Evolutionary conservation across 2,113 vertebrate species (phyloP), one percentile per base, ranked within the genome.

Genomic region (Upupa epops): DNA sequence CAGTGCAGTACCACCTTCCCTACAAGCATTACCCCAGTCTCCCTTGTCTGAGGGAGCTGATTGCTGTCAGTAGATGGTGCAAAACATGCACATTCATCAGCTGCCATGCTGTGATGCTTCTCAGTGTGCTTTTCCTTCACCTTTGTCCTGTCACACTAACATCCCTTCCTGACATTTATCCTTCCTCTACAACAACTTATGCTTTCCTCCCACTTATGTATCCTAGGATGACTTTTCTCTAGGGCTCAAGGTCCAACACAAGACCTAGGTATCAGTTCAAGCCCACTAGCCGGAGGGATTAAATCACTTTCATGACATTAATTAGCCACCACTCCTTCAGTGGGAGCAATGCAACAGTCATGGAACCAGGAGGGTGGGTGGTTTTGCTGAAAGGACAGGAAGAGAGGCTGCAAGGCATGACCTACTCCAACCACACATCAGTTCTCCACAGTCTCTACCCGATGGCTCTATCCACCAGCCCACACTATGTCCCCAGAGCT

Each of bases 221-320:
- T 86, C 81, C 74, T 72, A 51, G 59, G n/a, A 73, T 90, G 69
- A 73, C 88, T 90, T 93, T 90, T 82, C 58, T 84, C 61, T 46
- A 25, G 73, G 45, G 5, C 48, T 81, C 9, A 28, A 64, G 52
- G 58, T 78, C 86, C 81, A 69, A 59, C 25, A 61, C 28, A 83
- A 69, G 86, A 36, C 22, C 5, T 71, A 49, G 42, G 49, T 80
- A 83, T 90, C 49, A 65, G 18, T 12, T 61, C 59, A 54, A 83
- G 28, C 66, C 54, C 51, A 31, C 70, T 73, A 0, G 0, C 21
- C 55, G 59, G 17, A 74, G 12, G 14, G 49, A 84, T 78, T 88
- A 85, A 92, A 37, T 24, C 17, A 17, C 77, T 89, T 76, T 52
- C 70, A 26, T 9, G 29, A 13, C 37, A 59, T 82, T 90, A 78